Percentiles rank a stretch among this genome's conserved stretches.
These are phyloP conservation scores for Drosophila crucigera DNA, from an alignment of 2,888 invertebrate species.

Conservation along the genomic window DNA sequence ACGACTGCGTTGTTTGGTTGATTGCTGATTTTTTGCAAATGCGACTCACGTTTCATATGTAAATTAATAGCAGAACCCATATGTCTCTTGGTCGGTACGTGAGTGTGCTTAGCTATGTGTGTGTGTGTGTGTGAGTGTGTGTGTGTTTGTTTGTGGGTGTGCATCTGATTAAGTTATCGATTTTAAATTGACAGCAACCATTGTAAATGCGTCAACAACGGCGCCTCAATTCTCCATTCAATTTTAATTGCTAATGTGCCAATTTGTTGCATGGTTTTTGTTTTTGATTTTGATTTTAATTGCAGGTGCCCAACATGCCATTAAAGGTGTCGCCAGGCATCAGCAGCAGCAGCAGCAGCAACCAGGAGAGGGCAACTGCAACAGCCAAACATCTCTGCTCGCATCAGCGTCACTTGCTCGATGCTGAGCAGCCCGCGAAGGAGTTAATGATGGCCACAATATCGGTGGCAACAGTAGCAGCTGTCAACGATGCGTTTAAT, in stretches of 20 bases:
- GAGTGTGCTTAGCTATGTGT: background rate
- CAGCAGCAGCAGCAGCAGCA: background rate
- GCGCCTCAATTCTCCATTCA: constrained; percentile 48
- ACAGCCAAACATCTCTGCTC: constrained; percentile 65
- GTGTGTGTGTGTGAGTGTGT: background rate
- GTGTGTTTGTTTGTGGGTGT: constrained; percentile 1
- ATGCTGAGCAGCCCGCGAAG: constrained; percentile 70
- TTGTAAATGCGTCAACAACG: constrained; percentile 30
- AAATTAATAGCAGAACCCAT: constrained; percentile 54
- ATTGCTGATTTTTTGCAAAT: constrained; percentile 41
- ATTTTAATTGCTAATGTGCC: constrained; percentile 43
- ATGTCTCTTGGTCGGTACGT: constrained; percentile 5
- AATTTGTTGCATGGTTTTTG: constrained; percentile 43
- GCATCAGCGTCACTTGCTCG: constrained; percentile 83
- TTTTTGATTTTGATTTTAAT: constrained; percentile 54
- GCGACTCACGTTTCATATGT: constrained; percentile 66
- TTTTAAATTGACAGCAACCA: constrained; percentile 53
- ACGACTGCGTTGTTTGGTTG: constrained; percentile 6
- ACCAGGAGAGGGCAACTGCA: constrained; percentile 27
- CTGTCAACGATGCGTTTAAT: constrained; percentile 57
- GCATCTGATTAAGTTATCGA: constrained; percentile 50
- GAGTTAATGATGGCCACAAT: constrained; percentile 51
- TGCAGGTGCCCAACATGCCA: constrained; percentile 85
- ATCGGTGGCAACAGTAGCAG: constrained; percentile 26
- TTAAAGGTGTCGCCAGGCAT: constrained; percentile 63